Base-by-base conservation (phyloP, 2,113 vertebrate species). In the Tachycineta bicolor region DNA sequence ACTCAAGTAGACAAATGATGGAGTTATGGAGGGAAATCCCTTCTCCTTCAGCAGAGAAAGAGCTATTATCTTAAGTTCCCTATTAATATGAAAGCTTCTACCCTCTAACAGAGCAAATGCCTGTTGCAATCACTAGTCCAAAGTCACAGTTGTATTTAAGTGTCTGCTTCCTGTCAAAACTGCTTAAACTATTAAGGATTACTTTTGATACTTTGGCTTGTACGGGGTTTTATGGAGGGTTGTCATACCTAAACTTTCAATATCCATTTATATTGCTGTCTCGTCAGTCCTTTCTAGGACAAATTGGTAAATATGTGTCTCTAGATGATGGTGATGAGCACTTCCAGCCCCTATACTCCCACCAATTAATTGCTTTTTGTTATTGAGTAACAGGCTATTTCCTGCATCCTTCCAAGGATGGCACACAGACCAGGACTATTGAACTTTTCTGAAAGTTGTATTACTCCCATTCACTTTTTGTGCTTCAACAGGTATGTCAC, bases 1-100 rank as follows among this genome's bases (percentile, higher is more conserved):
- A 85, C 78, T 58, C 0, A 0, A 53, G 39, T 46, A 95, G 91
- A 80, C 37, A 87, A 62, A 49, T 87, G 81, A 94, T 77, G 78
- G 90, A 67, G 49, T 85, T 94, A 76, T 4, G 37, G 47, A 80
- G 39, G 29, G 78, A 95, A 96, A 96, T 94, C 70, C 50, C 85
- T 88, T 91, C 74, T 92, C 24, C 62, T 76, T 87, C 55, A 65
- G 46, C 59, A 84, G 50, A 64, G 63, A 83, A 89, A 58, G n/a
- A 84, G 56, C 47, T 71, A 39, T 55, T 92, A 67, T 53, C 59
- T 63, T 77, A 82, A 92, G 59, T 81, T 94, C 21, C 37, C 34
- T 62, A 13, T 70, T 70, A 89, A 70, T 55, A 73, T 50, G 67
- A 25, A 87, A 73, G 74, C 75, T 90, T 91, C 58, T 80, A 47